Base-by-base conservation (phyloP, 2,113 vertebrate species). In the Archilochus colubris region DNA sequence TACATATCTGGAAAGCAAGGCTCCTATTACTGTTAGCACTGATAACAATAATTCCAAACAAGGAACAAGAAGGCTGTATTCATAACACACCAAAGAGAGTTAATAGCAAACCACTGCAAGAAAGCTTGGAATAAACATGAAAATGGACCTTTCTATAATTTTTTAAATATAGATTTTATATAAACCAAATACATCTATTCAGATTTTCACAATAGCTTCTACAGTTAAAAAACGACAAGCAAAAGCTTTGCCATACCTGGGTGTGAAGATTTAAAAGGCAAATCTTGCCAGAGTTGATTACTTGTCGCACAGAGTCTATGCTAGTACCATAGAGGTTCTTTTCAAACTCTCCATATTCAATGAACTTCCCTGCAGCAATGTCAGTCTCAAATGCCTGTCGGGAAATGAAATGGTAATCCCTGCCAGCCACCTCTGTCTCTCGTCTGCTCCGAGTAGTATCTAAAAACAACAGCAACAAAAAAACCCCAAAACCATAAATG, bases 241-340 rank as follows among this genome's bases (percentile, higher is more conserved):
- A 81, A 67, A 61, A 94, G 43, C 57, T 88, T 23, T 93, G n/a
- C n/a, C 97, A 63, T 97, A 99, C 99, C 98, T 99, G 98, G 21
- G 99, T 98, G 91, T 99, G 99, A 68, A 99, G 98, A 94, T 98
- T 99, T 93, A 99, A 94, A 94, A 99, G 95, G 95, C 99, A 99
- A 94, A 99, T 99, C 96, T 99, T 99, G 73, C 99, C 99, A 3
- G 98, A 98, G 98, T 99, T 99, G 97, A 99, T 97, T 33, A 99
- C 97, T 75, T 99, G 99, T 61, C 98, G 98, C 78, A 99, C 98
- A 0, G 99, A 99, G 95, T 99, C 99, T n/a, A 98, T 98, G 95
- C 99, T 99, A 51, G 99, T 99, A 80, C 99, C 99, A 46, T 99
- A 99, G 43, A 99, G 94, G 96, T 99, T 99, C 96, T 99, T 99